Base-by-base conservation (phyloP, 2,888 invertebrate species). In the Drosophila kuntzei region DNA sequence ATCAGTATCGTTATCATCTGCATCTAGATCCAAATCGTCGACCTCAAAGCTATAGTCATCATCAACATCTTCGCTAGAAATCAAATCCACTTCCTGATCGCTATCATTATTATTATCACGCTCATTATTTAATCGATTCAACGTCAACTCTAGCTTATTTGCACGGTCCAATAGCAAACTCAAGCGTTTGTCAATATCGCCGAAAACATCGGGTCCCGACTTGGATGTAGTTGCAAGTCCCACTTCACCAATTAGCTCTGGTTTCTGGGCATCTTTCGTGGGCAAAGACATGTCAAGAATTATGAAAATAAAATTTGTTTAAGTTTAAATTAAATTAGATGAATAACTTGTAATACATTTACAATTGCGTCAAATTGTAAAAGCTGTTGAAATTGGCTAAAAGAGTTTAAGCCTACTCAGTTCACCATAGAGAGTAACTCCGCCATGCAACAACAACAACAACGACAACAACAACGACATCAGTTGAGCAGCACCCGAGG, bases 401-500 rank as follows among this genome's bases (percentile, higher is more conserved):
- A 29, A 29, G 9, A 20, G 37, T n/a, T 5, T 11, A 14, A 53
- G 71, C 77, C 77, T 64, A 66, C 76, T 75, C 12, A 29, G 55
- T 22, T 39, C 32, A 25, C 16, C 14, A 43, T 7, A 14, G 32
- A 55, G 44, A 44, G 22, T 14, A 32, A 22, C 44, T 32, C 39
- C 27, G 18, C 8, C 27, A 18, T 39, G 39, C 39, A 39, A 27
- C 27, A 27, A 2, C 34, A 14, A 36, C n/a, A 37, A 16, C 32
- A 32, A 32, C n/a, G 27, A 12, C 16, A 14, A 16, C 25, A 37
- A 22, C 20, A 16, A 57, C 34, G 16, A 57, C 36, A 18, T 27
- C 47, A 41, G 47, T 53, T 53, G 75, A 74, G 60, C 71, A 76
- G 79, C 76, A 65, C 71, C 70, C 80, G 53, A 79, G 57, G 53